Evolutionary conservation across 2,888 invertebrate species (phyloP).

Genomic region (Synanthedon myopaeformis): DNA sequence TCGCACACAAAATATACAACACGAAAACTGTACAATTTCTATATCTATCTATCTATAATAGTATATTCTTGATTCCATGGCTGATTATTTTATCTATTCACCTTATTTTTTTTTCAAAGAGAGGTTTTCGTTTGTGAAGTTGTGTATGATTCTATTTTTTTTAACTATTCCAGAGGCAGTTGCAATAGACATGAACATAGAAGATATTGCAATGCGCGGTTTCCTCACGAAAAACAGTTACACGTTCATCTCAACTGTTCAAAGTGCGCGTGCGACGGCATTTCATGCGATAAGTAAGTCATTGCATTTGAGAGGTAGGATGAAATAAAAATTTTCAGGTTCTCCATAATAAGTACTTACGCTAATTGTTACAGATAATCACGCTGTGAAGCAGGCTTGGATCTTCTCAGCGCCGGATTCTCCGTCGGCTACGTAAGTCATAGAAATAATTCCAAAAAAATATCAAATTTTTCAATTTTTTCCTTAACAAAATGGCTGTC

Average conservation of each 20-base stretch:
- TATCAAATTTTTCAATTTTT: no score
- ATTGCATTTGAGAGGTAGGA: neutral
- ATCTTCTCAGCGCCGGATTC: slow-evolving; percentile 47
- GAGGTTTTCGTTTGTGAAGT: no score
- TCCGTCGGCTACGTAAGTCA: slow-evolving; percentile 35
- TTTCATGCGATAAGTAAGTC: slow-evolving; percentile 37
- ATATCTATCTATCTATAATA: no score
- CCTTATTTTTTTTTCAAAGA: no score
- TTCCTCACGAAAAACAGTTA: slow-evolving; percentile 27
- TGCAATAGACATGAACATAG: slow-evolving; percentile 72
- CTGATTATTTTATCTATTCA: no score
- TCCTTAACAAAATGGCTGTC: no score
- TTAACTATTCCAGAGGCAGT: slow-evolving; percentile 59
- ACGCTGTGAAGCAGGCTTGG: slow-evolving; percentile 42
- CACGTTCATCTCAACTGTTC: slow-evolving; percentile 27
- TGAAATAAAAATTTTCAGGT: no score
- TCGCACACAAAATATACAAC: no score
- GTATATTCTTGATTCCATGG: no score
- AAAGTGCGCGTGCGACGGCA: slow-evolving; percentile 33
- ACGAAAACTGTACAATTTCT: no score
- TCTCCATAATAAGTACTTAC: neutral
- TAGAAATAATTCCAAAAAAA: no score
- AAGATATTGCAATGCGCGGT: slow-evolving; percentile 55
- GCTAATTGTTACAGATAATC: slow-evolving; percentile 19
- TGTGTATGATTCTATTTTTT: no score